Conservation (phyloP, 2,113 vertebrate species). For the Megaceryle torquata region DNA sequence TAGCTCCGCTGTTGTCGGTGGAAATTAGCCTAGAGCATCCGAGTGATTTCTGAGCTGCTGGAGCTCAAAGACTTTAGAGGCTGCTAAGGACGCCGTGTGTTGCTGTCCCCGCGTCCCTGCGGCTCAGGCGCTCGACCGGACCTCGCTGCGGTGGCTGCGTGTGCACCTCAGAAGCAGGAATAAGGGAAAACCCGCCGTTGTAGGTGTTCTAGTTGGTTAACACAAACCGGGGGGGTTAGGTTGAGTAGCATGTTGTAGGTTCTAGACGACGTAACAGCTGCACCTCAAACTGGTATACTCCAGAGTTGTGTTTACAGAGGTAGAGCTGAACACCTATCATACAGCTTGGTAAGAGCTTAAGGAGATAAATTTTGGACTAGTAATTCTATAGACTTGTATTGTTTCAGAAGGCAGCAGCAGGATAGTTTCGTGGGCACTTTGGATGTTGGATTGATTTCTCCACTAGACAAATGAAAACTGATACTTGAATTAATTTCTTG, state of each 20-base stretch:
- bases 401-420: background rate
- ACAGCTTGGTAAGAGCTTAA: background rate
- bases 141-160: background rate
- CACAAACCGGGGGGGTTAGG: background rate
- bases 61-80: too few relatives aligned
- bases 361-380: background rate
- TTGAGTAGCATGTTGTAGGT: rapidly evolving
- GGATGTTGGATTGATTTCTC: background rate
- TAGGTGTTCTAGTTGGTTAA: background rate
- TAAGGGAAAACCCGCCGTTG: rapidly evolving
- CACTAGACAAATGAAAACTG: rapidly evolving
- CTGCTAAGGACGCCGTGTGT: background rate
- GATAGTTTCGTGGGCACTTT: rapidly evolving
- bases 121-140: background rate
- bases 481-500: background rate
- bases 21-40: background rate
- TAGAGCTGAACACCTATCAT: background rate
- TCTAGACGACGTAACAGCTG: background rate
- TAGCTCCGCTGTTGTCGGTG: background rate
- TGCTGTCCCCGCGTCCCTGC: background rate
- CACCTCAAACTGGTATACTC: rapidly evolving
- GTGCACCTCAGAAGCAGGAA: background rate
- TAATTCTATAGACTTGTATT: rapidly evolving
- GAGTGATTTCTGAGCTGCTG: background rate
- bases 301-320: background rate